phyloP scores from a whole-genome alignment of 2,113 vertebrate genomes.

The Cyprichromis sp. region DNA sequence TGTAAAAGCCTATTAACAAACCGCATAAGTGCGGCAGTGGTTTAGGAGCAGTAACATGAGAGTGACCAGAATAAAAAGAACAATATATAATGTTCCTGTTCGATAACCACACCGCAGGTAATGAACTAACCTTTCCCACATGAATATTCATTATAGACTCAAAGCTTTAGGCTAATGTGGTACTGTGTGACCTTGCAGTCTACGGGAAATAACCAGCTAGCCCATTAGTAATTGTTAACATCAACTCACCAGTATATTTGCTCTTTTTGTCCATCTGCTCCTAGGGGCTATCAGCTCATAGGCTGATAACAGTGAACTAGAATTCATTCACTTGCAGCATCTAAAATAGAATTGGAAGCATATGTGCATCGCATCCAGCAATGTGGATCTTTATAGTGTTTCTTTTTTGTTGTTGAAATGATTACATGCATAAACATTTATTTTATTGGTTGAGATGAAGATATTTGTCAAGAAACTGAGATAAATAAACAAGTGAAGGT shows the following conservation, averaged over 20 bases:
- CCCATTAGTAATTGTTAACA: background rate
- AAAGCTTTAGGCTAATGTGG: slow-evolving; percentile 14
- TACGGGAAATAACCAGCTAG: background rate
- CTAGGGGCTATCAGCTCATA: background rate
- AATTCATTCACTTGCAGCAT: background rate
- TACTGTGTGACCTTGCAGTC: slow-evolving; percentile 24
- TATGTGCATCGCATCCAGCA: background rate
- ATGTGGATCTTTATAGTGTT: background rate
- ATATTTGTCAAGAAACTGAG: background rate
- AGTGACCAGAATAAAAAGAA: background rate
- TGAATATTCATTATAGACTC: slow-evolving; percentile 36
- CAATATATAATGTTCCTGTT: background rate
- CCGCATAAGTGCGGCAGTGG: background rate
- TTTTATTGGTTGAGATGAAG: background rate
- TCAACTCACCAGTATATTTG: background rate
- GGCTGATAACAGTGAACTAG: background rate
- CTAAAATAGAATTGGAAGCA: background rate
- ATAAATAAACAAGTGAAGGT: background rate
- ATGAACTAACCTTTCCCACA: background rate
- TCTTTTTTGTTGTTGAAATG: background rate
- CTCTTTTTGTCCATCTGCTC: background rate
- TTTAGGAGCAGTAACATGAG: background rate
- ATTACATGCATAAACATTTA: background rate
- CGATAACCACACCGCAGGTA: background rate
- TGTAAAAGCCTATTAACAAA: background rate